Evolutionary conservation across 2,888 invertebrate genomes (phyloP).

Genomic region (Drosophila paranaensis): DNA sequence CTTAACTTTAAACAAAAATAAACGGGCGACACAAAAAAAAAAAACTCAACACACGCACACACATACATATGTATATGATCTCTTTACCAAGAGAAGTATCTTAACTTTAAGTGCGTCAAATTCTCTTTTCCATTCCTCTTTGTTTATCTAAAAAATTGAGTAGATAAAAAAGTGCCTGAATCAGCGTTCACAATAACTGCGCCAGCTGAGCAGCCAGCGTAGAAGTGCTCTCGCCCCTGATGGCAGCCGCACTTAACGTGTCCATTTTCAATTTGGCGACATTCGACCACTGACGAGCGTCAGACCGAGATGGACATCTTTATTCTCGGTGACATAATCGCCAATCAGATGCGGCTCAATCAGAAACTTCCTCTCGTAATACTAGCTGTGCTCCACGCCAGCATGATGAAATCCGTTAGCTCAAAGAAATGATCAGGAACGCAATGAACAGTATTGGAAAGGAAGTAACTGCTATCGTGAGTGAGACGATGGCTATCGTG

Average conservation of each 20-base stretch:
- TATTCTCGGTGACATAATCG: constrained; percentile 23
- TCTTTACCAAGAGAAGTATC: constrained; percentile 32
- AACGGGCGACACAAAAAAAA: constrained; percentile 17
- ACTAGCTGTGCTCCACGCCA: constrained; percentile 4
- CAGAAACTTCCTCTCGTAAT: not conserved
- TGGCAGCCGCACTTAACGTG: too few species aligned
- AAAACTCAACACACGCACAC: not conserved
- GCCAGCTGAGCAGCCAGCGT: not conserved
- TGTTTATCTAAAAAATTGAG: not conserved
- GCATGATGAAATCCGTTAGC: not conserved
- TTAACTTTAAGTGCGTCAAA: constrained; percentile 7
- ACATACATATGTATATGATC: constrained; percentile 5
- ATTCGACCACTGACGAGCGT: not conserved
- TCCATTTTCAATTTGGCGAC: too few species aligned
- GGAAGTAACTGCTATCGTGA: not conserved
- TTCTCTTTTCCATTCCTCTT: constrained; percentile 42
- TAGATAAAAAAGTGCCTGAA: not conserved
- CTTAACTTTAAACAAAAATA: constrained; percentile 32
- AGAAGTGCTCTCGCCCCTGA: too few species aligned
- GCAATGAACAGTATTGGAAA: not conserved
- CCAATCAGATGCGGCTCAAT: constrained; percentile 43
- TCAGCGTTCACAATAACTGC: not conserved
- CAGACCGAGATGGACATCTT: not conserved
- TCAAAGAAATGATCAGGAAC: constrained; percentile 1
- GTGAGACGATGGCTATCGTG: not conserved